Conservation (phyloP, 1,140 invertebrate genomes). For the Zaprionus inermis region DNA sequence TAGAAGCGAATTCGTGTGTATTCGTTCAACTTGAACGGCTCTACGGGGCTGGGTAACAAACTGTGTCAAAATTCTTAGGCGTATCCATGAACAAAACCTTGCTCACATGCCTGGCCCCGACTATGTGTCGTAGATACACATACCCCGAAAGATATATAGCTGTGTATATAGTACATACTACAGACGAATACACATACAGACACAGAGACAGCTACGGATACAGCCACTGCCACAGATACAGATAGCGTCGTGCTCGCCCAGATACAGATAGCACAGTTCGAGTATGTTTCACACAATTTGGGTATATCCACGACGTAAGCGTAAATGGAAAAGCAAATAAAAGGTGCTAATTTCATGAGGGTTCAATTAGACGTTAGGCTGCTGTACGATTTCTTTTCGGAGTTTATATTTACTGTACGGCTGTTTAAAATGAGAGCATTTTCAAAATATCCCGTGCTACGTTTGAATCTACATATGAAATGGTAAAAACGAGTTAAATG, state of each 20-base stretch:
- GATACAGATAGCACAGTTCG: constrained; percentile 44
- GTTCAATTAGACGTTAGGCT: constrained; percentile 76
- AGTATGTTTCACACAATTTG: constrained; percentile 60
- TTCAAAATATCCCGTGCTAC: not conserved
- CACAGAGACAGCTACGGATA: constrained; percentile 17
- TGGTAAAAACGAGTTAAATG: not conserved
- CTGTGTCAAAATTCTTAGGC: constrained; percentile 77
- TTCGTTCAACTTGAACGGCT: constrained; percentile 32
- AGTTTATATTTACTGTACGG: constrained; percentile 18
- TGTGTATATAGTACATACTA: constrained; percentile 32
- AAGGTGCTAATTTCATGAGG: constrained; percentile 83
- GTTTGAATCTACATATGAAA: not conserved
- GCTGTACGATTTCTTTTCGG: constrained; percentile 64
- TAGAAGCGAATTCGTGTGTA: constrained; percentile 30
- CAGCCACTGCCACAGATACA: constrained; percentile 23
- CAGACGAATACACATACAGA: constrained; percentile 23
- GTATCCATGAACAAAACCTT: constrained; percentile 60
- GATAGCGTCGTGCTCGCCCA: constrained; percentile 37
- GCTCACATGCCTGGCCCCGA: constrained; percentile 29
- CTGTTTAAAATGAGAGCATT: constrained; percentile 26
- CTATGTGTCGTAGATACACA: constrained; percentile 16
- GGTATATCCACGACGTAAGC: constrained; percentile 61
- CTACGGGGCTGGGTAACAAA: constrained; percentile 50
- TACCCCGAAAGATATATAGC: not conserved
- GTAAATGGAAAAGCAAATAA: constrained; percentile 78